Conservation (phyloP, 2,113 vertebrate genomes). For the Typhlomys cinereus region DNA sequence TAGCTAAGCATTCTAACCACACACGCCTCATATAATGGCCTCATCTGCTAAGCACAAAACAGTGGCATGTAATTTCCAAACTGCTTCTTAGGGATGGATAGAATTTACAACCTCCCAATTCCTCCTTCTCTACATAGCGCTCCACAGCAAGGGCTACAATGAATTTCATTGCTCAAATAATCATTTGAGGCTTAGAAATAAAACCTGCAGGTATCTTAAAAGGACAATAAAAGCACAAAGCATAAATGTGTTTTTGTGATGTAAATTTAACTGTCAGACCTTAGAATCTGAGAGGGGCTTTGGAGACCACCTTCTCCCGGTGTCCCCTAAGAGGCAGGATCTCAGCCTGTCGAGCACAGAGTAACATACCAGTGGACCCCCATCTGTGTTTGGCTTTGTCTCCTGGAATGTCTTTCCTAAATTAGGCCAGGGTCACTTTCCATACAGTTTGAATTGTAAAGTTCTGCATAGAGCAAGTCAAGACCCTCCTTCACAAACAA, state of each 20-base stretch:
- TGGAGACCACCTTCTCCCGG: not conserved
- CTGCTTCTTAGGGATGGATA: not conserved
- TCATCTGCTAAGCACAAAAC: not conserved
- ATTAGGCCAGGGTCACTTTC: not conserved
- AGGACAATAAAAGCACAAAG: not conserved
- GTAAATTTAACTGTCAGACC: not conserved
- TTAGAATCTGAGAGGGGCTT: not conserved
- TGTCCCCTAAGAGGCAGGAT: not conserved
- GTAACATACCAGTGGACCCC: not conserved
- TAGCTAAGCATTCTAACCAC: conserved; percentile 34
- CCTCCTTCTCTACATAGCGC: not conserved
- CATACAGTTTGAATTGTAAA: not conserved
- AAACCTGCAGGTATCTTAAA: not conserved
- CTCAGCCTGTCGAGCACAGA: not conserved
- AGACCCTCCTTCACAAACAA: no score
- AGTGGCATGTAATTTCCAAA: not conserved
- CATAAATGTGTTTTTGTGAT: not conserved
- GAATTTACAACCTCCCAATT: conserved; percentile 1
- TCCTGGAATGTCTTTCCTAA: not conserved
- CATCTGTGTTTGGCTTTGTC: not conserved
- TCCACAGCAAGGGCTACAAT: not conserved
- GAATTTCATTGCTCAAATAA: not conserved
- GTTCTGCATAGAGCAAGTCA: not conserved
- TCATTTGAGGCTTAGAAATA: conserved; percentile 20
- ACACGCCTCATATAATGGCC: not conserved